Conservation (phyloP, 2,888 invertebrate genomes). For the Leucophora obtusa region DNA sequence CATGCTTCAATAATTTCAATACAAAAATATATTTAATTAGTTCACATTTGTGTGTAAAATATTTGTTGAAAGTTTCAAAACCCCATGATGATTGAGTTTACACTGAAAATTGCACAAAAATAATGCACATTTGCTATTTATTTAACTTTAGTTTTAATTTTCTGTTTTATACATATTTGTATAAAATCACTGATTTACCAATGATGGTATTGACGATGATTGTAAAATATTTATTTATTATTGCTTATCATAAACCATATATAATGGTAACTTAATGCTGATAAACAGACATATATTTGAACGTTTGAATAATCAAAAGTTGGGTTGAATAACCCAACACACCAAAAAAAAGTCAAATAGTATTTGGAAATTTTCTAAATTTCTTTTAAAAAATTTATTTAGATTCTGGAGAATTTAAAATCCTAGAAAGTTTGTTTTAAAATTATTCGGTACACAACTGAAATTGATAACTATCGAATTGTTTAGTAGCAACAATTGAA, state of each 20-base stretch:
- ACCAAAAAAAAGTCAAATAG: not conserved
- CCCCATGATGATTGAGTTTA: not conserved
- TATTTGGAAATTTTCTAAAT: not conserved
- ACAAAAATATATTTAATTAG: slow-evolving; percentile 31
- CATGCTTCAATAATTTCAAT: slow-evolving; percentile 26
- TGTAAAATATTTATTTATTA: not conserved
- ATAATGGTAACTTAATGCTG: not conserved
- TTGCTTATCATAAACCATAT: slow-evolving; percentile 6
- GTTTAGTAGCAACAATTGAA: too few relatives aligned
- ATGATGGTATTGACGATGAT: not conserved
- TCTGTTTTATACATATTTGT: not conserved
- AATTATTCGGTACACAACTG: too few relatives aligned
- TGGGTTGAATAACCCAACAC: not conserved
- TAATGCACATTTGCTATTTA: not conserved
- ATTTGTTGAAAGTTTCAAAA: not conserved
- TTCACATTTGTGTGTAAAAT: slow-evolving; percentile 17
- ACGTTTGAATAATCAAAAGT: too few relatives aligned
- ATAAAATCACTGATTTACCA: not conserved
- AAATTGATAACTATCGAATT: too few relatives aligned
- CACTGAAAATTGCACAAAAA: not conserved
- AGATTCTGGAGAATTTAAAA: too few relatives aligned
- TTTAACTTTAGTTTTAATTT: not conserved
- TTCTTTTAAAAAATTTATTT: not conserved
- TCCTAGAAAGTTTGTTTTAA: too few relatives aligned
- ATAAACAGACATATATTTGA: not conserved